Evolutionary conservation across 2,797 vertebrate species (phyloP).

Genomic region (Agapornis canus): DNA sequence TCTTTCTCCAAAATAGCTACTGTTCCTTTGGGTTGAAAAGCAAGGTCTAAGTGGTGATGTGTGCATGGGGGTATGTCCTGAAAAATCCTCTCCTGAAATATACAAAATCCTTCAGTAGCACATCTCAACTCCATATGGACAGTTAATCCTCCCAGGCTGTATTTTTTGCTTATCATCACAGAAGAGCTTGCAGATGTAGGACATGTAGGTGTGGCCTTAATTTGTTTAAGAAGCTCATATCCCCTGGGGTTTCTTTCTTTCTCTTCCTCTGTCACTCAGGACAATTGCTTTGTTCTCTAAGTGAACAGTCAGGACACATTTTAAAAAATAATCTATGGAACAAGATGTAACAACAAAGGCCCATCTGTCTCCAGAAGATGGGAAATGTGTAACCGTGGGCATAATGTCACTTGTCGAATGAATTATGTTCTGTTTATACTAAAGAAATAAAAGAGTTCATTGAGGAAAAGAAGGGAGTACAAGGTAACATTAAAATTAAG

Average conservation of each 20-base stretch:
- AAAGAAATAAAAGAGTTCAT: conserved; percentile 8
- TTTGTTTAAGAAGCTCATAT: background rate
- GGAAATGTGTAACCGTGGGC: conserved; percentile 8
- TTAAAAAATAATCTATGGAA: conserved; percentile 2
- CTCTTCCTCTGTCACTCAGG: background rate
- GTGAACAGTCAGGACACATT: conserved; percentile 12
- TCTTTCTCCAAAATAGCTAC: background rate
- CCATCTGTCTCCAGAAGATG: background rate
- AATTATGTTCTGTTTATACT: conserved; percentile 29
- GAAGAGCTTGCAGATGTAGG: background rate
- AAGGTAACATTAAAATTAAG: conserved; percentile 16
- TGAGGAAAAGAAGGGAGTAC: background rate
- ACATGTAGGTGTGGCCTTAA: background rate
- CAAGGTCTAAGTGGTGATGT: background rate
- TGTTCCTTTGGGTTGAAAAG: background rate
- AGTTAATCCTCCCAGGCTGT: background rate
- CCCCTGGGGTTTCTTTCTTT: background rate
- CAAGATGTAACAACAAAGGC: conserved; percentile 8
- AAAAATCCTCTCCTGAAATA: background rate
- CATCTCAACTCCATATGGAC: background rate
- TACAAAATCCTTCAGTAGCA: background rate
- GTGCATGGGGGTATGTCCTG: background rate
- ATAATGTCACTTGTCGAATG: conserved; percentile 25
- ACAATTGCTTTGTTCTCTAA: background rate
- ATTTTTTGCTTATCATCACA: background rate